A percentile compares a stretch with the other conserved stretches of the same genome.
phyloP scores from a whole-genome alignment of 2,113 vertebrate genomes.

The Phylloscopus trochilus region DNA sequence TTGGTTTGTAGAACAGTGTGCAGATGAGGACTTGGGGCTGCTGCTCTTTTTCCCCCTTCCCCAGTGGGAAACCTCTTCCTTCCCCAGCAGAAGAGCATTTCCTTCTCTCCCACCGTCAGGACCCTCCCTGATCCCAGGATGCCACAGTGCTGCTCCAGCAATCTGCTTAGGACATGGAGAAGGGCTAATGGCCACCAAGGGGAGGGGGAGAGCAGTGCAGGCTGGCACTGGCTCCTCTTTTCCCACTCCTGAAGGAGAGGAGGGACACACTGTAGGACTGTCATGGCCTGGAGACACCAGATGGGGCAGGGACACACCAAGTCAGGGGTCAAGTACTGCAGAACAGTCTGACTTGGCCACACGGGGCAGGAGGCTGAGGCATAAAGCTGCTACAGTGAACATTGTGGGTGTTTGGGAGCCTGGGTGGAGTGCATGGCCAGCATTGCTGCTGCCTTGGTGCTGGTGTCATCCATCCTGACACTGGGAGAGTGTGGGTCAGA shows the following conservation, averaged over 20 bases:
- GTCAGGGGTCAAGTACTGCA: not conserved
- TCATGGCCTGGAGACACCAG: not conserved
- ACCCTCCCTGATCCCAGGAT: not conserved
- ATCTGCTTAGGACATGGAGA: not conserved
- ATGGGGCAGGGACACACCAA: not conserved
- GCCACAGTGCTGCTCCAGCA: not conserved
- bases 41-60: not conserved
- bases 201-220: not conserved
- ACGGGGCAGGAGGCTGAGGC: not conserved
- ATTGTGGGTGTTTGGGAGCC: not conserved
- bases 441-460: not conserved
- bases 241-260: not conserved
- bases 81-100: not conserved
- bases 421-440: fast-evolving
- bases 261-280: not conserved
- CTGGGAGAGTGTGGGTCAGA: fast-evolving
- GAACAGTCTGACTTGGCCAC: not conserved
- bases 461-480: not conserved
- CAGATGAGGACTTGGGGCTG: not conserved
- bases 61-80: not conserved
- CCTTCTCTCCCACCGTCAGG: not conserved
- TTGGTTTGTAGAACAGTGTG: not conserved
- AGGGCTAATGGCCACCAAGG: not conserved
- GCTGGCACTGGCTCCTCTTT: not conserved
- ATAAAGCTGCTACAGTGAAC: not conserved